These are phyloP conservation scores for Limnephilus rhombicus DNA, from an alignment of 2,888 invertebrate genomes.

Conservation along the genomic window DNA sequence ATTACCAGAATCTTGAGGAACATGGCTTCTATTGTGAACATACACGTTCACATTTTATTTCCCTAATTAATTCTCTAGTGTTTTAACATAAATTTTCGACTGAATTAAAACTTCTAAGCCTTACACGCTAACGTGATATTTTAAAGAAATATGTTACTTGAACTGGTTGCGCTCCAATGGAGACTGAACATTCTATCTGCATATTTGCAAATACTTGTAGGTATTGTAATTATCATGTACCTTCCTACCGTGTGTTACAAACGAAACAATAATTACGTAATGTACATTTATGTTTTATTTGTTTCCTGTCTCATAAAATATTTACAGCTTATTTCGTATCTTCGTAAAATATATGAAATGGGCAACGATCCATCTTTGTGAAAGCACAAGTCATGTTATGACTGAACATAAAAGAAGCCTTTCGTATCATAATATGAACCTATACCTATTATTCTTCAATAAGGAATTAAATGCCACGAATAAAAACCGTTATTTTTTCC, in stretches of 20 bases:
- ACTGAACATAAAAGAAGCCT: background rate
- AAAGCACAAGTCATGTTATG: background rate
- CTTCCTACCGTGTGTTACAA: background rate
- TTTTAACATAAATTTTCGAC: no score
- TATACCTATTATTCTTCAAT: background rate
- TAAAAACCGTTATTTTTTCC: background rate
- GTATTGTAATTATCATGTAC: background rate
- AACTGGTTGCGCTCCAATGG: background rate
- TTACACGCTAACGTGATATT: background rate
- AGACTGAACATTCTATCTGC: background rate
- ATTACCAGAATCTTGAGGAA: no score
- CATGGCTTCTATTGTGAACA: no score
- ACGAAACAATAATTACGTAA: background rate
- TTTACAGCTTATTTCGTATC: no score
- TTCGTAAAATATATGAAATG: background rate
- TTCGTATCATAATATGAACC: background rate
- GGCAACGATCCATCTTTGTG: background rate
- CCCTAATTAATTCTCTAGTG: no score
- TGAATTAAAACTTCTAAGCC: no score
- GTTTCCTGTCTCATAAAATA: background rate
- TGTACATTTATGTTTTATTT: background rate
- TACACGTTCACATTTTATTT: no score
- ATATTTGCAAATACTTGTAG: background rate
- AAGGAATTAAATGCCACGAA: background rate
- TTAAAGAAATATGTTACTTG: background rate